Percentiles rank a stretch among this genome's conserved stretches.
These are phyloP conservation scores for Agriopis aurantiaria DNA, from an alignment of 2,888 invertebrate genomes.

Conservation along the genomic window DNA sequence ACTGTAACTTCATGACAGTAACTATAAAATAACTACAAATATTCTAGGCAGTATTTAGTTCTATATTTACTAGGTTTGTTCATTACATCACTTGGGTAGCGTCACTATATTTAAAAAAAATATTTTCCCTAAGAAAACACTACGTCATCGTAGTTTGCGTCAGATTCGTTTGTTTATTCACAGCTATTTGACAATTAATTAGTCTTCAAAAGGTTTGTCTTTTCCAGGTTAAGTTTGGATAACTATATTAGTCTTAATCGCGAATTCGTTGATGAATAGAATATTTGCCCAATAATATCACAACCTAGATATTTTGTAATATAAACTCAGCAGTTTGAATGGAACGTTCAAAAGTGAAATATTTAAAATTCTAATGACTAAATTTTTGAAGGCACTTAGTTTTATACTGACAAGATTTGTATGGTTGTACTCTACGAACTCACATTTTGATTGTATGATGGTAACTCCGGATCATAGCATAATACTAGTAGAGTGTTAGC, in stretches of 20 bases:
- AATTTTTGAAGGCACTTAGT: constrained; percentile 84
- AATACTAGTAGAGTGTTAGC: constrained; percentile 64
- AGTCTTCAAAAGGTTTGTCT: constrained; percentile 13
- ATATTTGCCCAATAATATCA: constrained; percentile 55
- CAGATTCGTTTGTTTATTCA: constrained; percentile 26
- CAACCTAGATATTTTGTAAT: constrained; percentile 73
- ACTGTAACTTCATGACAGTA: constrained; percentile 78
- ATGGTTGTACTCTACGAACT: constrained; percentile 81
- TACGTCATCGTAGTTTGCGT: not conserved
- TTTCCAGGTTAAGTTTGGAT: constrained; percentile 1
- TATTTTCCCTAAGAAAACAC: constrained; percentile 8
- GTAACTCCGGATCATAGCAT: constrained; percentile 81
- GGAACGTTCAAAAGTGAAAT: constrained; percentile 48
- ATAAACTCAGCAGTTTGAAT: constrained; percentile 48
- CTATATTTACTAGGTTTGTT: constrained; percentile 60
- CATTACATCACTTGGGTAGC: constrained; percentile 51
- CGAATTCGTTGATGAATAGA: not conserved
- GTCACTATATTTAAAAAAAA: constrained; percentile 1
- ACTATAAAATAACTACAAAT: constrained; percentile 58
- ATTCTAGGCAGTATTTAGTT: constrained; percentile 72
- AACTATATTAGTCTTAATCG: not conserved
- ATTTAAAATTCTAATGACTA: constrained; percentile 84
- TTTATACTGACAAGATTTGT: constrained; percentile 81
- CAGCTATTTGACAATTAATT: constrained; percentile 22
- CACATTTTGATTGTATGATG: constrained; percentile 84